Evolutionary conservation across 1,140 invertebrate genomes (phyloP).

Genomic region (Lucilia sericata): DNA sequence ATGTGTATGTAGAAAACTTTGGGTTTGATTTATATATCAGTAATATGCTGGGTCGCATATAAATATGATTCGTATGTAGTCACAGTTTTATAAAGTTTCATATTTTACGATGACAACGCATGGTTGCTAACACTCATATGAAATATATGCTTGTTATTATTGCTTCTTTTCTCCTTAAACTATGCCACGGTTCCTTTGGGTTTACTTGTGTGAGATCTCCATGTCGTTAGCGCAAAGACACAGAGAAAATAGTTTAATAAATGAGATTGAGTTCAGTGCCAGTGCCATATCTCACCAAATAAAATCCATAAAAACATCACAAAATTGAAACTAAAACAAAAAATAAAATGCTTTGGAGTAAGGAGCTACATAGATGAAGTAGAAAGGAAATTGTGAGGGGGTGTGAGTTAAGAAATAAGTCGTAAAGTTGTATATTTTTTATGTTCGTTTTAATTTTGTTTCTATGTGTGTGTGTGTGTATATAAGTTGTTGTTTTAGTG

Average conservation of each 20-base stretch:
- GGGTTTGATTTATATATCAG: neutral
- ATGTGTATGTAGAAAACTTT: neutral
- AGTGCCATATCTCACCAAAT: neutral
- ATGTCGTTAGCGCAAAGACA: neutral
- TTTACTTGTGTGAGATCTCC: too few species aligned
- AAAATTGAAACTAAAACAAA: conserved; percentile 2
- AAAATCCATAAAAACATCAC: neutral
- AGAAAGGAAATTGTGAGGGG: too few species aligned
- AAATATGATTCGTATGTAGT: conserved; percentile 2
- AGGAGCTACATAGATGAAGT: too few species aligned
- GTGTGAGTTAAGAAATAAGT: neutral
- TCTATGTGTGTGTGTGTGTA: neutral
- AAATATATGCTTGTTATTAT: neutral
- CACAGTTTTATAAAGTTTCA: conserved; percentile 20
- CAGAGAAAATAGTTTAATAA: neutral
- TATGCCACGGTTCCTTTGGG: neutral
- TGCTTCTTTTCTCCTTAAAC: neutral
- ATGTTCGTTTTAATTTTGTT: neutral
- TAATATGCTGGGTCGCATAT: neutral
- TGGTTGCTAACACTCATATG: neutral
- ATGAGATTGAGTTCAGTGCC: neutral
- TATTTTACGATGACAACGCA: conserved; percentile 26
- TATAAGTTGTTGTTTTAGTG: neutral
- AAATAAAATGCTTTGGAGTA: neutral
- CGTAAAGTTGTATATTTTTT: neutral